phyloP scores from a whole-genome alignment of 2,888 invertebrate genomes.

The Oasisia sp. region DNA sequence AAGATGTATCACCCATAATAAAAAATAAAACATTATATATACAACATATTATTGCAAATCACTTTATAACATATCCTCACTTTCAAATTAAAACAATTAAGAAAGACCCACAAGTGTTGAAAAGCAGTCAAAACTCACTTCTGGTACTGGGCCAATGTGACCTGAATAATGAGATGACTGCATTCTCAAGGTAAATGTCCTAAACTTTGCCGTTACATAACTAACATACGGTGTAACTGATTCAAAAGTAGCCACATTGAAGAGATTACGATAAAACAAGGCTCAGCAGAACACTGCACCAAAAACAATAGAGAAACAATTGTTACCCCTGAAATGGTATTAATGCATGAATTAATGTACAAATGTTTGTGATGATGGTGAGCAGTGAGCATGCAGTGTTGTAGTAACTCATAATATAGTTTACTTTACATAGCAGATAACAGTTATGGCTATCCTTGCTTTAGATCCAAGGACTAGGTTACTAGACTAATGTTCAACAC shows the following conservation, averaged over 20 bases:
- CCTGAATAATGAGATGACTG: too few species aligned
- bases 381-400: not conserved
- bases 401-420: not conserved
- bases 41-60: not conserved
- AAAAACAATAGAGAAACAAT: not conserved
- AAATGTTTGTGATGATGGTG: too few species aligned
- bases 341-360: not conserved
- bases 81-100: not conserved
- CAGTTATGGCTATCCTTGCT: not conserved
- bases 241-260: too few species aligned
- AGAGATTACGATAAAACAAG: too few species aligned
- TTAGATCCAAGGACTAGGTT: not conserved
- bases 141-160: too few species aligned
- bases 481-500: not conserved
- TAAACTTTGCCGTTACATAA: too few species aligned
- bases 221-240: too few species aligned
- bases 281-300: too few species aligned
- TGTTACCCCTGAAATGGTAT: not conserved
- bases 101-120: not conserved
- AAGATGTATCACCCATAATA: not conserved
- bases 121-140: not conserved
- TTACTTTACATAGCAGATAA: not conserved
- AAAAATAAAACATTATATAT: not conserved
- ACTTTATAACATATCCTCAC: not conserved
- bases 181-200: too few species aligned